Evolutionary conservation across 2,888 invertebrate species (phyloP).

Genomic region (Poecilus cupreus): DNA sequence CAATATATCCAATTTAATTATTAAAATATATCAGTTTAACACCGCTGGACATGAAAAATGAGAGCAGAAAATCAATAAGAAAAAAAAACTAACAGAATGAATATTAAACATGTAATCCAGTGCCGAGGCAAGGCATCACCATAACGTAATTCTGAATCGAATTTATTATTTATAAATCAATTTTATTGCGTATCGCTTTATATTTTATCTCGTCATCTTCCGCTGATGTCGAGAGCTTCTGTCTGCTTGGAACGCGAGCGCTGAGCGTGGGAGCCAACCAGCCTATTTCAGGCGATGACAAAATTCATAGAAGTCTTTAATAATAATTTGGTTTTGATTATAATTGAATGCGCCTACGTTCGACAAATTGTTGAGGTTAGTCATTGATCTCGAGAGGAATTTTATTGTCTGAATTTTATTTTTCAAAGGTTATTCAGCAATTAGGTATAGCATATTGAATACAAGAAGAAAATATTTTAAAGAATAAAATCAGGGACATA

Average conservation of each 20-base stretch:
- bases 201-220: constrained; percentile 34
- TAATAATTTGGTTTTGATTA: constrained; percentile 3
- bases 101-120: constrained; percentile 28
- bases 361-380: not conserved
- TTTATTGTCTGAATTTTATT: not conserved
- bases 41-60: constrained; percentile 33
- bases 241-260: not conserved
- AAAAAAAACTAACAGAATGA: constrained; percentile 19
- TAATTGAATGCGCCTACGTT: constrained; percentile 17
- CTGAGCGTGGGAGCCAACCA: not conserved
- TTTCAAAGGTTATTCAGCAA: not conserved
- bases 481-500: no score
- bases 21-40: constrained; percentile 43
- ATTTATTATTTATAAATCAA: constrained; percentile 34
- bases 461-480: no score
- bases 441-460: no score
- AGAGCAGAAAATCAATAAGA: constrained; percentile 30
- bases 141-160: not conserved
- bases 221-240: not conserved
- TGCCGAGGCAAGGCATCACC: not conserved
- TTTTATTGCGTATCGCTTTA: constrained; percentile 13
- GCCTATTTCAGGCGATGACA: constrained; percentile 17
- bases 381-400: not conserved
- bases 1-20: constrained; percentile 29
- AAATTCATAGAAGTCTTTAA: constrained; percentile 4